Conservation (phyloP, 2,888 invertebrate species). For the Amphiduros pacificus region DNA sequence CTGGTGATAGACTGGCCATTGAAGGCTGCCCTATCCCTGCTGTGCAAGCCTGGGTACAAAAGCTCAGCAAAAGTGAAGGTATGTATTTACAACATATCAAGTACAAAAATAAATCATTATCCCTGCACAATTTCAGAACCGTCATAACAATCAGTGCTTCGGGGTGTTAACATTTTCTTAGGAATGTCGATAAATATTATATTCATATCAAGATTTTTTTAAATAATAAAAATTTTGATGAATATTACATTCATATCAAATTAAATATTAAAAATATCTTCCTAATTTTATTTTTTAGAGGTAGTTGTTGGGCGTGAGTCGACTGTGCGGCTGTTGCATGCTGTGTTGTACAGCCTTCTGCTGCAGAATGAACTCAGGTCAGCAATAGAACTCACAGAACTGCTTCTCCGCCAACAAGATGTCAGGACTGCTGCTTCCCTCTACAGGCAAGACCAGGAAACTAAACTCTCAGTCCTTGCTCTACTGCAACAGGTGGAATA, state of each 20-base stretch:
- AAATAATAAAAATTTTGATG: too few relatives aligned
- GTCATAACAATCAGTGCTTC: too few relatives aligned
- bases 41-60: constrained; percentile 49
- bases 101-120: too few relatives aligned
- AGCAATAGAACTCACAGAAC: constrained; percentile 26
- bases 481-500: constrained; percentile 22
- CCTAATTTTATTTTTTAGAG: neutral
- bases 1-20: constrained; percentile 47
- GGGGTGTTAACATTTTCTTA: too few relatives aligned
- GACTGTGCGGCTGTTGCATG: constrained; percentile 38
- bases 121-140: too few relatives aligned
- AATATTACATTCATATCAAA: too few relatives aligned
- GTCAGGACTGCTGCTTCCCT: constrained; percentile 15
- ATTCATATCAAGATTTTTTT: too few relatives aligned
- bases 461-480: constrained; percentile 16
- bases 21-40: constrained; percentile 49
- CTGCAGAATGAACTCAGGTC: constrained; percentile 27
- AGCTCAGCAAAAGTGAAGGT: constrained; percentile 28
- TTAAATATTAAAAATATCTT: neutral
- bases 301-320: neutral
- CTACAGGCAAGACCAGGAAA: constrained; percentile 15
- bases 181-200: too few relatives aligned
- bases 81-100: neutral
- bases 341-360: constrained; percentile 50
- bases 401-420: constrained; percentile 21